These are phyloP conservation scores for Lasioglossum villosulum DNA, from an alignment of 2,888 invertebrate species.

Conservation along the genomic window DNA sequence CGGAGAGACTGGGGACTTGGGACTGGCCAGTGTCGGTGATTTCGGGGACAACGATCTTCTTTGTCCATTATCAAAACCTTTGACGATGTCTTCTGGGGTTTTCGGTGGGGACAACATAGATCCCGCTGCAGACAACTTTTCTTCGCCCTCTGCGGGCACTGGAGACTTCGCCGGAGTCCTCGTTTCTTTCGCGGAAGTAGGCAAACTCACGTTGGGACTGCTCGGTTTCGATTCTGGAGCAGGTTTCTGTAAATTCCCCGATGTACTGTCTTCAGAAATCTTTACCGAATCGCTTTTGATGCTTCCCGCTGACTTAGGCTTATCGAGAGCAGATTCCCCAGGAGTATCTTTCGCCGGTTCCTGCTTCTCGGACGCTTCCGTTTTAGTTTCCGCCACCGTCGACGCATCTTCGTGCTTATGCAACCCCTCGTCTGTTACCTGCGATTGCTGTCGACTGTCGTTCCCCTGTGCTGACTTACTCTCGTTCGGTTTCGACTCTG, in stretches of 20 bases:
- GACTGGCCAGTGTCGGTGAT: conserved; percentile 57
- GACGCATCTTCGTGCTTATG: neutral
- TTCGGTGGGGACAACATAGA: conserved; percentile 36
- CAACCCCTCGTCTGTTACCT: neutral
- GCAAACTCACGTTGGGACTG: neutral
- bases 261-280: neutral
- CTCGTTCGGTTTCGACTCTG: conserved; percentile 1
- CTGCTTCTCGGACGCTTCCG: neutral
- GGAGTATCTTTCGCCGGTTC: neutral
- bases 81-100: conserved; percentile 69
- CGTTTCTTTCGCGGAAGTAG: conserved; percentile 12
- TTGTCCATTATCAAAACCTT: conserved; percentile 80
- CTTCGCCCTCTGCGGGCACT: neutral
- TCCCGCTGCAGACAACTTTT: conserved; percentile 53
- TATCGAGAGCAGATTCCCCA: neutral
- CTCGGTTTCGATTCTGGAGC: neutral
- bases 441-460: neutral
- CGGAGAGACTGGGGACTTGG: conserved; percentile 65
- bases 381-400: neutral
- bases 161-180: conserved; percentile 11
- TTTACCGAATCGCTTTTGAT: neutral
- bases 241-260: conserved; percentile 13
- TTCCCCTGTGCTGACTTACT: neutral
- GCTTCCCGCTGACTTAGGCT: neutral
- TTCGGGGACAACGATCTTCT: conserved; percentile 74